These are phyloP conservation scores for Sebastes elongatus DNA, from an alignment of 2,797 vertebrate genomes.

Conservation along the genomic window DNA sequence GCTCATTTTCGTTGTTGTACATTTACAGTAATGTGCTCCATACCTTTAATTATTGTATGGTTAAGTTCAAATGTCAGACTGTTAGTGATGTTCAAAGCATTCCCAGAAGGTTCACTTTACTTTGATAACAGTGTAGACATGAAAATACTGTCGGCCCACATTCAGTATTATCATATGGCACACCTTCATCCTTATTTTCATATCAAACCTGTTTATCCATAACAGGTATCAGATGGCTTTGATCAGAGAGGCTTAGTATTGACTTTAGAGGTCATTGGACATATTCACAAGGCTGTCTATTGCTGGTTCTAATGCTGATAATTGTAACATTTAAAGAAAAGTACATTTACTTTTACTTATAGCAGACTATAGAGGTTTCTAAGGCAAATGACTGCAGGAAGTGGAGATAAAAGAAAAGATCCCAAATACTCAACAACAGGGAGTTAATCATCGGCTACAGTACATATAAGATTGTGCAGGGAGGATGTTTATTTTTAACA, in stretches of 20 bases:
- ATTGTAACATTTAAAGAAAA: not conserved
- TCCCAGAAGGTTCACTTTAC: conserved; percentile 49
- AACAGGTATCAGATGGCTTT: conserved; percentile 7
- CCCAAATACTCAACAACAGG: not conserved
- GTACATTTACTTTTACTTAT: not conserved
- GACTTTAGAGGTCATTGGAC: not conserved
- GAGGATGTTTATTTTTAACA: not conserved
- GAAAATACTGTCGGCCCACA: not conserved
- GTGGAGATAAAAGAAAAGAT: not conserved
- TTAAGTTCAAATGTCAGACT: not conserved
- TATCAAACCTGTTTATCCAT: not conserved
- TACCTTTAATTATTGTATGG: not conserved
- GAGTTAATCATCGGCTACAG: not conserved
- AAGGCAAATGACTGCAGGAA: not conserved
- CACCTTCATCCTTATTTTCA: conserved; percentile 38
- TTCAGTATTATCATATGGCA: conserved; percentile 18
- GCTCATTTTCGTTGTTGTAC: not conserved
- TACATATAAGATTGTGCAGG: not conserved
- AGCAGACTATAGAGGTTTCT: not conserved
- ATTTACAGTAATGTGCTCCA: not conserved
- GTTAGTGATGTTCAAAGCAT: conserved; percentile 9
- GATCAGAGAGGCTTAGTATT: not conserved
- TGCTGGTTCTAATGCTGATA: not conserved
- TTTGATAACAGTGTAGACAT: conserved; percentile 29
- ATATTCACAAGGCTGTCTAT: not conserved